A percentile compares a stretch with the other conserved stretches of the same genome.
phyloP scores from a whole-genome alignment of 2,888 invertebrate genomes.

The Acrobasis consociella region DNA sequence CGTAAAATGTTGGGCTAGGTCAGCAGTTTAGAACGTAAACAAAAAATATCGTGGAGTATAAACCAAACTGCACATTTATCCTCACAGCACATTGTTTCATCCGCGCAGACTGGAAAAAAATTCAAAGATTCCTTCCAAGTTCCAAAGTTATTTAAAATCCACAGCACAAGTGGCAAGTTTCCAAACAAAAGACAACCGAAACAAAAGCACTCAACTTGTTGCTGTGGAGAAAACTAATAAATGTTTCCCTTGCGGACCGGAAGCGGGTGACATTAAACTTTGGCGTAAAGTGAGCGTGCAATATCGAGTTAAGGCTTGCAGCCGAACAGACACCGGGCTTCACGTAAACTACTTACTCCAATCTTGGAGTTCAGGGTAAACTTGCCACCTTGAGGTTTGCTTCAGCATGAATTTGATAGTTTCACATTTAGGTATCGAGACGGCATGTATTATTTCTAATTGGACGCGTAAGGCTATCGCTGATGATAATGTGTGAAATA shows the following conservation, averaged over 20 bases:
- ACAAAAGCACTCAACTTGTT: constrained; percentile 65
- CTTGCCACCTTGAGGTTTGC: constrained; percentile 2
- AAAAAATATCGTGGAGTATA: no score
- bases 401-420: not conserved
- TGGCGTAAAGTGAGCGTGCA: constrained; percentile 74
- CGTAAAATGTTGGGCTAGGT: no score
- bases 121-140: constrained; percentile 1
- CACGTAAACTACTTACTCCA: constrained; percentile 73
- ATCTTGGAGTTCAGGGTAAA: constrained; percentile 55
- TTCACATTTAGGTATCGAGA: no score
- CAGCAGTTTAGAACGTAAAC: no score
- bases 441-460: no score
- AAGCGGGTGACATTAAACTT: constrained; percentile 66
- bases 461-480: no score
- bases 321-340: constrained; percentile 66
- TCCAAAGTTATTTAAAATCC: constrained; percentile 20
- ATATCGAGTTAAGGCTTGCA: constrained; percentile 73
- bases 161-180: constrained; percentile 15
- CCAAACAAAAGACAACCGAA: constrained; percentile 49
- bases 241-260: constrained; percentile 63
- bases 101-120: not conserved
- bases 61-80: no score
- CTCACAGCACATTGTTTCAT: not conserved
- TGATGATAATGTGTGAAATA: no score
- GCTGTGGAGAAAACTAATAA: constrained; percentile 64